phyloP scores from a whole-genome alignment of 2,888 invertebrate species.

The Clanis bilineata region DNA sequence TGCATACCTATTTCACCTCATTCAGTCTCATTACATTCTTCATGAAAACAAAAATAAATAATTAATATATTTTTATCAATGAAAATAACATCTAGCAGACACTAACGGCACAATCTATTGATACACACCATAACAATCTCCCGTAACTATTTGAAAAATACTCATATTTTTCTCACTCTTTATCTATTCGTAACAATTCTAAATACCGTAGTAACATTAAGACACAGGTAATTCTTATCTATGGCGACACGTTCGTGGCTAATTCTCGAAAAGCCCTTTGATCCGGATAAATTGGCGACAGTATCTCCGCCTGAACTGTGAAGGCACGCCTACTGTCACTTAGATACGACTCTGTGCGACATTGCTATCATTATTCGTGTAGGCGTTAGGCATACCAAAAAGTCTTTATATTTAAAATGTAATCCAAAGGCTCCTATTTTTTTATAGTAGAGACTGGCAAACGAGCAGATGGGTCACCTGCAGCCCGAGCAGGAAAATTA shows the following conservation, averaged over 20 bases:
- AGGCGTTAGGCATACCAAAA: slow-evolving; percentile 19
- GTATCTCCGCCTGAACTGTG: slow-evolving; percentile 21
- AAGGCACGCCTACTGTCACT: slow-evolving; percentile 29
- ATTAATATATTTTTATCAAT: too few relatives aligned
- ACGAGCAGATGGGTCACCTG: too few relatives aligned
- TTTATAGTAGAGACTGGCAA: too few relatives aligned
- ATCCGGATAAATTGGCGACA: slow-evolving; percentile 44
- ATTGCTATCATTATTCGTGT: slow-evolving; percentile 27
- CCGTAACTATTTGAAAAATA: too few relatives aligned
- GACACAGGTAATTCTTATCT: slow-evolving; percentile 44
- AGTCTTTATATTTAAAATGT: neutral
- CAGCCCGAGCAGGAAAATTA: too few relatives aligned
- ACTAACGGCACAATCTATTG: too few relatives aligned
- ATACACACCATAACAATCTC: too few relatives aligned
- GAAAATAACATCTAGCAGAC: too few relatives aligned
- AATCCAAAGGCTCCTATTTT: too few relatives aligned
- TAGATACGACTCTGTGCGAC: slow-evolving; percentile 23
- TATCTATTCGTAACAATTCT: slow-evolving; percentile 6
- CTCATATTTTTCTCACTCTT: neutral
- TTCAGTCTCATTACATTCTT: too few relatives aligned
- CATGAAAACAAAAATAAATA: too few relatives aligned
- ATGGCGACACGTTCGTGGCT: slow-evolving; percentile 41
- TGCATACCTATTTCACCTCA: too few relatives aligned
- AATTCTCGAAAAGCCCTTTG: slow-evolving; percentile 37
- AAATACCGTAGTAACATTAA: slow-evolving; percentile 18